Evolutionary conservation across 2,113 vertebrate species (phyloP).

Genomic region (Panthera leo): DNA sequence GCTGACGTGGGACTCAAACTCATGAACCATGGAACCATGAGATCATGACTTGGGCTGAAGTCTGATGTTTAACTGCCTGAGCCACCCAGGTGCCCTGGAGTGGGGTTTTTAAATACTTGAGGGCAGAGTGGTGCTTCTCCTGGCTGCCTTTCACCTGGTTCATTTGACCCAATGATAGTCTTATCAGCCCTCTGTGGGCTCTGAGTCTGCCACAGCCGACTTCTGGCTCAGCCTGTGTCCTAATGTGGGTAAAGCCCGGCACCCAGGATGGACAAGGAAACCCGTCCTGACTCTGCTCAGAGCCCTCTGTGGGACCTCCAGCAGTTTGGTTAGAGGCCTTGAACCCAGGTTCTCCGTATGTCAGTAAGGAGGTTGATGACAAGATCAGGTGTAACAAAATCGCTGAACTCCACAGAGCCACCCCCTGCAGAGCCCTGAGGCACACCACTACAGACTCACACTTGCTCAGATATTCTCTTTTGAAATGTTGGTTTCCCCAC

Average conservation of each 20-base stretch:
- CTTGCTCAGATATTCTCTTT: background rate
- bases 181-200: rapidly evolving
- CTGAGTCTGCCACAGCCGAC: background rate
- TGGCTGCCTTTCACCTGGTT: background rate
- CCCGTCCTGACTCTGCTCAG: background rate
- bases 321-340: background rate
- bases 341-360: background rate
- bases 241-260: background rate
- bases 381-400: background rate
- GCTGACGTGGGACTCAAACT: too few species aligned
- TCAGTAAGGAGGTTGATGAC: background rate
- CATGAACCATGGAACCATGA: too few species aligned
- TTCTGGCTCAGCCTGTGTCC: background rate
- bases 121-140: background rate
- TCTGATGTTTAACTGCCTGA: too few species aligned
- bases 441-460: rapidly evolving
- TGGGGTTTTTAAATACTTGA: background rate
- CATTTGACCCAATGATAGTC: rapidly evolving
- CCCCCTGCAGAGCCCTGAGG: background rate
- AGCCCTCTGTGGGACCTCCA: too few species aligned
- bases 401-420: background rate
- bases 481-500: background rate
- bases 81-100: too few species aligned
- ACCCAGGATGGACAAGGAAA: background rate
- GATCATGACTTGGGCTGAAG: too few species aligned